Evolutionary conservation across 1,140 invertebrate species (phyloP).

Genomic region (Mactra quadrangularis): DNA sequence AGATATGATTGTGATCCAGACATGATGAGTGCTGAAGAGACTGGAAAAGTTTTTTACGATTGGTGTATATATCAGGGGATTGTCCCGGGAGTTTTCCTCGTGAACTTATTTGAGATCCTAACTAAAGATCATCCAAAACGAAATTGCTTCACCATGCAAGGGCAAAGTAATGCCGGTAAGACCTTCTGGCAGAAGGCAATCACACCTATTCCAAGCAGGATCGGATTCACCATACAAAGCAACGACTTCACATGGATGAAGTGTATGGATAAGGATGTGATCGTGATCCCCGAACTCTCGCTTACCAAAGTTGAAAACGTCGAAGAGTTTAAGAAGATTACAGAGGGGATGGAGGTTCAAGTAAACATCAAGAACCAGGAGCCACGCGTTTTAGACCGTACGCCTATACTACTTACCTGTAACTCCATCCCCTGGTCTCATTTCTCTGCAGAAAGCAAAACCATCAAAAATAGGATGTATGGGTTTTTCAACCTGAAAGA

Average conservation of each 20-base stretch:
- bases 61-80: slow-evolving; percentile 1
- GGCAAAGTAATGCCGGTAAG: slow-evolving; percentile 3
- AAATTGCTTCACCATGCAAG: background rate
- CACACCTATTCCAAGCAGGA: background rate
- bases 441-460: too few relatives aligned
- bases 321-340: slow-evolving; percentile 2
- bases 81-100: background rate
- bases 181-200: background rate
- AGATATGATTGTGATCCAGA: too few relatives aligned
- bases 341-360: too few relatives aligned
- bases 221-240: background rate
- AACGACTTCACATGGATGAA: background rate
- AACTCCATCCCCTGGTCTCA: too few relatives aligned
- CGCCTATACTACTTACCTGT: background rate
- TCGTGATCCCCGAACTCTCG: too few relatives aligned
- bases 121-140: background rate
- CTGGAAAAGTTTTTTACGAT: background rate
- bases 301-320: too few relatives aligned
- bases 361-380: background rate
- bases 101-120: background rate
- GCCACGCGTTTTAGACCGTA: background rate
- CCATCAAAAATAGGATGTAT: too few relatives aligned
- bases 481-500: too few relatives aligned
- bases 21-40: too few relatives aligned
- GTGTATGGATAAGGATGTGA: too few relatives aligned